Evolutionary conservation across 2,888 invertebrate species (phyloP).

Genomic region (Pimpla rufipes): DNA sequence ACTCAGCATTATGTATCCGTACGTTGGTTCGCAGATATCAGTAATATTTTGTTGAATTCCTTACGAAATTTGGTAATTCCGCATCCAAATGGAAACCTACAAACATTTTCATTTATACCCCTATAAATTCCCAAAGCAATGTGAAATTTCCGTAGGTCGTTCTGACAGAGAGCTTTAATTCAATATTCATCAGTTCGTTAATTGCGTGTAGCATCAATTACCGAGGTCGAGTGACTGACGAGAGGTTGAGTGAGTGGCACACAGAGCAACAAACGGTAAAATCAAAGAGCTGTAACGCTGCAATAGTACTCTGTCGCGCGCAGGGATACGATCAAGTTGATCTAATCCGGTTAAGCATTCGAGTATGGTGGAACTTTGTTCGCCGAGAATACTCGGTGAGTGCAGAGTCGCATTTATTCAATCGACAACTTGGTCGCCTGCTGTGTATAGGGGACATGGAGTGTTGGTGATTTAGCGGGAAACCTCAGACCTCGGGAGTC

Average conservation of each 20-base stretch:
- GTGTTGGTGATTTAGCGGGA: slow-evolving; percentile 26
- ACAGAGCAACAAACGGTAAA: slow-evolving; percentile 11
- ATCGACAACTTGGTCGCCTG: slow-evolving; percentile 9
- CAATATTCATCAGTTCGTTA: neutral
- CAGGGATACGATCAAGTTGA: slow-evolving; percentile 24
- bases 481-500: slow-evolving; percentile 28
- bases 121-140: neutral
- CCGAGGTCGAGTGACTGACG: neutral
- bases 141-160: neutral
- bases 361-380: slow-evolving; percentile 6
- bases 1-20: too few relatives aligned
- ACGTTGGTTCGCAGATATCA: neutral
- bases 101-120: neutral
- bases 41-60: neutral
- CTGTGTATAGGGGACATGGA: slow-evolving; percentile 15
- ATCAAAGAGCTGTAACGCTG: neutral
- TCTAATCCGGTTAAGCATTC: slow-evolving; percentile 20
- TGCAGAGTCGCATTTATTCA: slow-evolving; percentile 17
- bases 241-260: slow-evolving; percentile 7
- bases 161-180: neutral
- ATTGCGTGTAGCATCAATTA: neutral
- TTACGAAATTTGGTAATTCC: neutral
- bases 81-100: neutral
- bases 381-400: neutral
- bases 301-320: neutral